These are phyloP conservation scores for Onychostruthus taczanowskii DNA, from an alignment of 2,113 vertebrate genomes.

Conservation along the genomic window DNA sequence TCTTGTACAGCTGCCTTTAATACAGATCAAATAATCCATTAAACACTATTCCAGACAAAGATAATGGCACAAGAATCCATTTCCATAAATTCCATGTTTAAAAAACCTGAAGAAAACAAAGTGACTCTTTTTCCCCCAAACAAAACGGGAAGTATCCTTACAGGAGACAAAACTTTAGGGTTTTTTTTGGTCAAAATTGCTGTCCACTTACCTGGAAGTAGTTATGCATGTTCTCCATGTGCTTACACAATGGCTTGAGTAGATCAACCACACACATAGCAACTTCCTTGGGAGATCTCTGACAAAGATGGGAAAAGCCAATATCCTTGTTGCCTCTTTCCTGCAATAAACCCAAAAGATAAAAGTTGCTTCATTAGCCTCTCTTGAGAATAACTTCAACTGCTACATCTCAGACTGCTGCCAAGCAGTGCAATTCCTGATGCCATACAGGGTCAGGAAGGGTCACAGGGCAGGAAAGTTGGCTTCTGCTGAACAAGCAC, in stretches of 20 bases:
- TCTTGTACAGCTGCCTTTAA: slow-evolving; percentile 78
- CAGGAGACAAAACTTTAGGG: background rate
- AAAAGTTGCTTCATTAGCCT: background rate
- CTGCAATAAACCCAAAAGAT: slow-evolving; percentile 69
- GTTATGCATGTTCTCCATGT: slow-evolving; percentile 95
- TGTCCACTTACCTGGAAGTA: slow-evolving; percentile 86
- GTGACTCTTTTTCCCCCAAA: background rate
- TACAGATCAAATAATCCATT: background rate
- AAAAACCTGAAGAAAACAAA: background rate
- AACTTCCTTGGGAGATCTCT: slow-evolving; percentile 82
- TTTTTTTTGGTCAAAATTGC: background rate
- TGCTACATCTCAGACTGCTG: background rate
- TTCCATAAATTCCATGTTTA: background rate
- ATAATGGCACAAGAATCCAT: background rate
- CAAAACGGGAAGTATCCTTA: background rate
- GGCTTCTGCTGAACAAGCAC: background rate
- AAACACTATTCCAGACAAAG: background rate
- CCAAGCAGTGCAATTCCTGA: background rate
- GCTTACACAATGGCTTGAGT: slow-evolving; percentile 86
- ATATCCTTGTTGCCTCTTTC: slow-evolving; percentile 76
- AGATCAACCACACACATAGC: slow-evolving; percentile 74
- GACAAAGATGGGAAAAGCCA: slow-evolving; percentile 91
- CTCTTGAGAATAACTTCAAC: background rate
- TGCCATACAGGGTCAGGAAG: background rate
- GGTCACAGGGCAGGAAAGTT: background rate